These are phyloP conservation scores for Lissonota sp. DNA, from an alignment of 2,888 invertebrate genomes.

Conservation along the genomic window DNA sequence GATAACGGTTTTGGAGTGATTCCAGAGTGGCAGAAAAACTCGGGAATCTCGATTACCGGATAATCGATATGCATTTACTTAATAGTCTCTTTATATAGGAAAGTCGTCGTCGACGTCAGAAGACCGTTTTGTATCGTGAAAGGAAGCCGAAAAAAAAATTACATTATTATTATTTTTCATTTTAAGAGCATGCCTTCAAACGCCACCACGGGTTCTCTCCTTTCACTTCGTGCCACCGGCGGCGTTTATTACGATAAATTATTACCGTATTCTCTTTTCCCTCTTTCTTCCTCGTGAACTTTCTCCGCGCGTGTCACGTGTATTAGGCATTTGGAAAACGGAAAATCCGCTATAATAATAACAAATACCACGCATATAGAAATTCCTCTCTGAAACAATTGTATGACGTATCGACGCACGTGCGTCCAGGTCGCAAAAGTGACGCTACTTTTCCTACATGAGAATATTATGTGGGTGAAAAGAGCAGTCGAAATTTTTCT, in stretches of 20 bases:
- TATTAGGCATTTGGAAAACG: neutral
- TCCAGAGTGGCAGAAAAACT: neutral
- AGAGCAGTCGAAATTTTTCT: neutral
- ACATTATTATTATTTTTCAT: neutral
- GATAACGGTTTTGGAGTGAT: conserved; percentile 7
- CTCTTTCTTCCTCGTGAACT: conserved; percentile 49
- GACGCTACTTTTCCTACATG: neutral
- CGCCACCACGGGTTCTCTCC: conserved; percentile 59
- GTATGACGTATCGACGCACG: too few relatives aligned
- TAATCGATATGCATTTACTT: conserved; percentile 6
- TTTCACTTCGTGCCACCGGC: conserved; percentile 64
- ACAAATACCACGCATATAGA: neutral
- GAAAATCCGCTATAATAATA: neutral
- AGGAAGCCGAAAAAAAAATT: neutral
- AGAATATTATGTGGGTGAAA: neutral
- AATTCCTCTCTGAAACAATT: neutral
- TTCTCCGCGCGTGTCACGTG: conserved; percentile 25
- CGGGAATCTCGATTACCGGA: neutral
- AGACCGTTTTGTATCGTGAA: neutral
- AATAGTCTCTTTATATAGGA: neutral
- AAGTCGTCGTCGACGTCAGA: neutral
- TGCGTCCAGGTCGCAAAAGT: too few relatives aligned
- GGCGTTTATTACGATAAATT: conserved; percentile 63
- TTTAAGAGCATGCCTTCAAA: conserved; percentile 36
- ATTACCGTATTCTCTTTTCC: conserved; percentile 58